A percentile compares a stretch with the other conserved stretches of the same genome.
Conservation (phyloP, 2,888 invertebrate species). For the Myopa testacea region DNA sequence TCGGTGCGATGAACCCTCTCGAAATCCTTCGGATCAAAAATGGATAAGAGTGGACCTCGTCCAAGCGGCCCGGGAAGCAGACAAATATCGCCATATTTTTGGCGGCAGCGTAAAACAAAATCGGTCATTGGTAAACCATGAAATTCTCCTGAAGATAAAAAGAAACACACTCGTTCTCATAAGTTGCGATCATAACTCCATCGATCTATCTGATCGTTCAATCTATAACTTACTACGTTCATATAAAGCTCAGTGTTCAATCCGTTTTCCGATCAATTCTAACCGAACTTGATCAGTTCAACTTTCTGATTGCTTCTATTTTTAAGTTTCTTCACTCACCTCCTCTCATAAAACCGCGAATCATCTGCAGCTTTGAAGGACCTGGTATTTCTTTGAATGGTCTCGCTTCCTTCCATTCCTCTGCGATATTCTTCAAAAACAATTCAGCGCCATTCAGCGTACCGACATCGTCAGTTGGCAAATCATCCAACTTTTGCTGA, state of each 20-base stretch:
- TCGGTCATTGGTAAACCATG: constrained; percentile 46
- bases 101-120: constrained; percentile 47
- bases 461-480: neutral
- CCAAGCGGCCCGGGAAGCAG: constrained; percentile 65
- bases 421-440: neutral
- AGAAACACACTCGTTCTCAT: too few species aligned
- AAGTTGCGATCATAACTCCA: too few species aligned
- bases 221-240: too few species aligned
- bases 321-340: constrained; percentile 40
- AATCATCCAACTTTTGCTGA: neutral
- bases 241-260: too few species aligned
- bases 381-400: constrained; percentile 57
- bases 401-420: constrained; percentile 53
- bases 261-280: too few species aligned
- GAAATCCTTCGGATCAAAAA: constrained; percentile 71
- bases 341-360: constrained; percentile 55
- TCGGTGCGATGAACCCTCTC: constrained; percentile 69
- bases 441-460: neutral
- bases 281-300: too few species aligned
- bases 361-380: constrained; percentile 53
- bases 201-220: too few species aligned
- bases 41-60: constrained; percentile 61
- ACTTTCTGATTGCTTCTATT: too few species aligned
- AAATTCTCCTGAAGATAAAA: constrained; percentile 47
- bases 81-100: constrained; percentile 65